Base-by-base conservation (phyloP, 2,888 invertebrate genomes). In the Eucera pruinosa region DNA sequence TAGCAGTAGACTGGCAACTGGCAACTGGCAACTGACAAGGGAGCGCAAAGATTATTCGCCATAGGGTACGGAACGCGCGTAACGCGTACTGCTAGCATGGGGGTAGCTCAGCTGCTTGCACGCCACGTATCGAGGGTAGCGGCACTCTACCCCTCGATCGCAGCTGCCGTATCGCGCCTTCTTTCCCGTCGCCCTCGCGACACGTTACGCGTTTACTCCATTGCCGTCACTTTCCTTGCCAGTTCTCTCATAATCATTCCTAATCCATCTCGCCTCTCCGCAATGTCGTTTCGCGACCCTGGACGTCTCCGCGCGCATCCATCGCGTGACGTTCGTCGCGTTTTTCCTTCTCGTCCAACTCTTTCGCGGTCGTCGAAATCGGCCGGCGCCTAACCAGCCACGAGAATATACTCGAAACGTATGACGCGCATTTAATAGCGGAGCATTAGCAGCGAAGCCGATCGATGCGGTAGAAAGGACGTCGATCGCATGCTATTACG, bases 21-120 rank as follows among this genome's bases (percentile, higher is more conserved):
- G n/a, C n/a, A n/a, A n/a, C n/a, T n/a, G n/a, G n/a, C n/a, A n/a
- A n/a, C n/a, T n/a, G n/a, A n/a, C n/a, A n/a, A n/a, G 41, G 45
- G 70, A 76, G 65, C 70, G 64, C 64, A 54, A 72, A 78, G 78
- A 78, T 78, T 66, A 71, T 77, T 77, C 77, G 81, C 76, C 73
- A 80, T 84, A 74, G 80, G 81, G 82, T 77, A 80, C 77, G 64
- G 73, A 72, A 72, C 80, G 78, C 61, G 68, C 48, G 47, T 69
- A 55, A 69, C 60, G 58, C 66, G 50, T 50, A 55, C 52, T 68
- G 36, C 62, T 18, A 66, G 58, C 80, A 82, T 72, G 82, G 84
- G 85, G 84, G 84, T 86, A 85, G 79, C 83, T 88, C 87, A 88
- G 87, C 87, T 88, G 87, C 87, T 87, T 86, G 27, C 50, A 82